A percentile compares a stretch with the other conserved stretches of the same genome.
These are phyloP conservation scores for Eptatretus burgeri DNA, from an alignment of 2,113 vertebrate species.

Conservation along the genomic window DNA sequence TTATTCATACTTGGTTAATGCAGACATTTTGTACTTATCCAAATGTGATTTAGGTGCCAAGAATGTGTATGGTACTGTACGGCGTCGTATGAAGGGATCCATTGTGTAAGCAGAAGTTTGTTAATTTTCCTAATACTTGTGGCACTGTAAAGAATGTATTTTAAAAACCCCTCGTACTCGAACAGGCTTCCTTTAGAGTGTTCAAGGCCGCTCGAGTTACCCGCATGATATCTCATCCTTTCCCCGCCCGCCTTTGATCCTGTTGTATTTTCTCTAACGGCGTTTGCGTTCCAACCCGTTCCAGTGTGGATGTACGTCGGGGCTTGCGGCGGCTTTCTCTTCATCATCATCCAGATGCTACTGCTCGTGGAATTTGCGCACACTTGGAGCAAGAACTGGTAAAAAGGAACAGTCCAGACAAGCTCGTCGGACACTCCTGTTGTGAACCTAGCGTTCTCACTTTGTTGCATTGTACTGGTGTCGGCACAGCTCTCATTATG, in stretches of 20 bases:
- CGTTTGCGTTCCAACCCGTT: slow-evolving; percentile 7
- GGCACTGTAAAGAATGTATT: no score
- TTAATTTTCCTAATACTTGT: no score
- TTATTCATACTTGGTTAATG: no score
- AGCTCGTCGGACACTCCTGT: neutral
- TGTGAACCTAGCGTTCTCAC: slow-evolving; percentile 8
- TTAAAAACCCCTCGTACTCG: neutral
- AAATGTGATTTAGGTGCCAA: no score
- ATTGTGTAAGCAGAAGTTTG: no score
- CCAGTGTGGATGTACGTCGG: slow-evolving; percentile 72
- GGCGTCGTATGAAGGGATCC: no score
- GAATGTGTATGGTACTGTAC: no score
- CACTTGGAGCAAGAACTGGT: slow-evolving; percentile 98
- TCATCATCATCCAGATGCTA: slow-evolving; percentile 62
- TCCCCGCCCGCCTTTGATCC: slow-evolving; percentile 8
- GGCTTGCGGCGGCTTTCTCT: slow-evolving; percentile 35
- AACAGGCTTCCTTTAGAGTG: fast-evolving
- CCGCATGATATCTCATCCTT: neutral
- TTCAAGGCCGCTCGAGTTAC: neutral
- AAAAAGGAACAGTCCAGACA: slow-evolving; percentile 11
- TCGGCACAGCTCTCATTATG: no score
- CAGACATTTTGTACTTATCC: no score
- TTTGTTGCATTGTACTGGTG: neutral
- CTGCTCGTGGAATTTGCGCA: slow-evolving; percentile 78
- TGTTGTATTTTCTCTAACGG: slow-evolving; percentile 11